Evolutionary conservation across 2,888 invertebrate species (phyloP), one percentile per base, ranked within the genome.

Genomic region (Cryptus armator): DNA sequence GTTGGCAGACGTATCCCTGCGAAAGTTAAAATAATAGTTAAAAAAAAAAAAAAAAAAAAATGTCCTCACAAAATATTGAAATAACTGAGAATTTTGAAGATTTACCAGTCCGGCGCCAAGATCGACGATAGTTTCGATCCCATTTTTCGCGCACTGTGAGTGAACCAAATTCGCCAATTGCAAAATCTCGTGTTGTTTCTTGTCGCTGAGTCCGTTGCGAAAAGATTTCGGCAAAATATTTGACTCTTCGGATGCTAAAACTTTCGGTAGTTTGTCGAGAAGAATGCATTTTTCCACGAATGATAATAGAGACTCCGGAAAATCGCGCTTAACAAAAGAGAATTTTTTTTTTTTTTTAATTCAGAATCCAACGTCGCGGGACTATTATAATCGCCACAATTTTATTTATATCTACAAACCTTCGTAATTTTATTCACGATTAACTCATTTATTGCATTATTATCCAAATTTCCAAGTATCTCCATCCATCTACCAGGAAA

Each of bases 101-200:
- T 95, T 95, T 94, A 97, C 97, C 94, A 97, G 94, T 6, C 97
- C 97, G 16, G 96, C 95, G 14, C 97, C 97, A 89, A 97, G 95
- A 93, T 97, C 97, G 0, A 97, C 94, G 24, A 97, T 94, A 1
- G 95, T 93, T 68, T 95, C 92, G 80, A 95, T 95, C 7, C 93
- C 91, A 7, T 92, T 90, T 43, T 93, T 87, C n/a, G 90, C 88
- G 88, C 96, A 96, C 67, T 95, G 89, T 24, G 93, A 88, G 79
- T 95, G 93, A 24, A 96, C 94, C 87, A 96, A 93, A 46, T 95
- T 93, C 1, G 96, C 95, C 68, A 97, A 92, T 87, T 95, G 94
- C 12, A 95, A 88, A 66, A 97, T 96, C 94, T 97, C 97, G 87
- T 97, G 97, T 83, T 94, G 94, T 91, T 97, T 97, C 90, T 97